Conservation (phyloP, 2,888 invertebrate species). For the Brachynemurus nebulosus region DNA sequence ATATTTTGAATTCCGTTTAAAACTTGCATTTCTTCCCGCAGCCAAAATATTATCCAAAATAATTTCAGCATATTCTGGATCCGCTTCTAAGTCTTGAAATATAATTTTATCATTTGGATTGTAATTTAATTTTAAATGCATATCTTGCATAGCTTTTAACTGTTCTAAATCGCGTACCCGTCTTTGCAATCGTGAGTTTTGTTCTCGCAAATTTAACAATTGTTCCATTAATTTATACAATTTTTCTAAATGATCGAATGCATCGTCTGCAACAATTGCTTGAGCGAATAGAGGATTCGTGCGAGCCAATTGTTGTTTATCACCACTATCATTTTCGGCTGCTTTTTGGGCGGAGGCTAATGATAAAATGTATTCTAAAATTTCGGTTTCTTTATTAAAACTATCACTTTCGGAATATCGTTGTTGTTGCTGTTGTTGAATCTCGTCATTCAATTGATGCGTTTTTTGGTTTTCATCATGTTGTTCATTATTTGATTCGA, state of each 20-base stretch:
- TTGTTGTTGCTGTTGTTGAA: conserved; percentile 3
- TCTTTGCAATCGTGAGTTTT: conserved; percentile 52
- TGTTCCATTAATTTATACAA: conserved; percentile 65
- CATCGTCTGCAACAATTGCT: conserved; percentile 45
- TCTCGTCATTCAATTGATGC: neutral
- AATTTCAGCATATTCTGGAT: conserved; percentile 45
- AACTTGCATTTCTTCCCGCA: conserved; percentile 35
- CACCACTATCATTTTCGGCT: conserved; percentile 9
- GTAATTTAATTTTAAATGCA: conserved; percentile 35
- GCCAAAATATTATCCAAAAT: conserved; percentile 49
- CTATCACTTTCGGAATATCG: conserved; percentile 13
- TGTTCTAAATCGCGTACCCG: conserved; percentile 60
- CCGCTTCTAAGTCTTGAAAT: conserved; percentile 44
- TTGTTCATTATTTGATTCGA: neutral
- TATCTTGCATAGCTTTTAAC: conserved; percentile 46
- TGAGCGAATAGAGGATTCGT: conserved; percentile 40
- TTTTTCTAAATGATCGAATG: conserved; percentile 67
- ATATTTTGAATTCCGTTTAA: conserved; percentile 28
- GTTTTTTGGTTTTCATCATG: conserved; percentile 1
- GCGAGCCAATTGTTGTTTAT: conserved; percentile 34
- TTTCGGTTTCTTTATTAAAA: conserved; percentile 29
- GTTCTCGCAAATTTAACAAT: conserved; percentile 53
- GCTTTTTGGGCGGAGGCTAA: conserved; percentile 25
- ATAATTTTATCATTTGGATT: conserved; percentile 30
- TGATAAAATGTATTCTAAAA: conserved; percentile 33